phyloP scores from a whole-genome alignment of 2,888 invertebrate genomes.

The Cataglyphis altisquamis region DNA sequence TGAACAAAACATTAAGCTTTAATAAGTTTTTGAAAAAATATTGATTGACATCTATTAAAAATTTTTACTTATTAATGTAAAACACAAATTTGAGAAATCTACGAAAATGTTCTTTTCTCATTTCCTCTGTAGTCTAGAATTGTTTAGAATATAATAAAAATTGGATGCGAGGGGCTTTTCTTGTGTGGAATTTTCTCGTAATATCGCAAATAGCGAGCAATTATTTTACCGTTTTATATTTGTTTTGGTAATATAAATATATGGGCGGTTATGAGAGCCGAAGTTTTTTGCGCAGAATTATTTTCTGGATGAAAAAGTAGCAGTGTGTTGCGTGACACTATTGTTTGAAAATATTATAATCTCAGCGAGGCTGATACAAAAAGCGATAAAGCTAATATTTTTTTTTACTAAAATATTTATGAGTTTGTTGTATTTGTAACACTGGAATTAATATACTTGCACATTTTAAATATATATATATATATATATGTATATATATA shows the following conservation, averaged over 20 bases:
- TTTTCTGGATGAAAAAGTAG: conserved; percentile 41
- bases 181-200: neutral
- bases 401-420: conserved; percentile 28
- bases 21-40: neutral
- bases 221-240: conserved; percentile 29
- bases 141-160: conserved; percentile 4
- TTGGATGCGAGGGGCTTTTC: neutral
- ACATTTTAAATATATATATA: neutral
- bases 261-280: conserved; percentile 11
- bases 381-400: conserved; percentile 50
- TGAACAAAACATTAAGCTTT: neutral
- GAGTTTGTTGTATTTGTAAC: conserved; percentile 2
- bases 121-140: neutral
- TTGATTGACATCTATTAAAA: neutral
- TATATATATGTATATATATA: too few species aligned
- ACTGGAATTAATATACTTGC: conserved; percentile 23
- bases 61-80: neutral
- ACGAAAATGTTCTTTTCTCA: neutral
- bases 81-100: neutral
- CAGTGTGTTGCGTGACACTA: conserved; percentile 26
- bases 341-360: conserved; percentile 47
- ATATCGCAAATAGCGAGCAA: neutral
- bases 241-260: conserved; percentile 24
- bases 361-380: conserved; percentile 13
- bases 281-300: conserved; percentile 39